These are phyloP conservation scores for Scrobipalpa costella DNA, from an alignment of 2,888 invertebrate species.

Conservation along the genomic window DNA sequence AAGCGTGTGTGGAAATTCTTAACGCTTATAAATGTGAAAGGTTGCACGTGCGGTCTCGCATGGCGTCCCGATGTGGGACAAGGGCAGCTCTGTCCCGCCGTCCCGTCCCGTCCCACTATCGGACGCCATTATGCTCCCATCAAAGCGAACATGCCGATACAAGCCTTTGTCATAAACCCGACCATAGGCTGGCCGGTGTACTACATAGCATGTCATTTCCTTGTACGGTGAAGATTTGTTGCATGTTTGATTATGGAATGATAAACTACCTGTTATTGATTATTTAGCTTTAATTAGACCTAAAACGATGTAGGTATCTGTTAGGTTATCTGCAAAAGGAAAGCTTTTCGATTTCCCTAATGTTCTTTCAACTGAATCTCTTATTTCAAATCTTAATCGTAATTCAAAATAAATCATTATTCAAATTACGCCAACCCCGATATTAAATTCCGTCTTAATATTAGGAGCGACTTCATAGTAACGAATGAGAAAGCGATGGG, in stretches of 20 bases:
- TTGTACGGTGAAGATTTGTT: too few relatives aligned
- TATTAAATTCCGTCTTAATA: slow-evolving; percentile 31
- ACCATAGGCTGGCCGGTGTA: slow-evolving; percentile 5
- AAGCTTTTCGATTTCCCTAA: neutral
- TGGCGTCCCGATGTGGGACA: slow-evolving; percentile 56
- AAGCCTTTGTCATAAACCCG: slow-evolving; percentile 10
- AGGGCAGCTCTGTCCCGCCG: slow-evolving; percentile 47
- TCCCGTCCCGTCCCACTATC: slow-evolving; percentile 53
- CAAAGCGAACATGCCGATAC: slow-evolving; percentile 5
- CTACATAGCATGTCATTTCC: neutral
- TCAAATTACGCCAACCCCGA: slow-evolving; percentile 2
- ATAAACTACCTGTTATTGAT: too few relatives aligned
- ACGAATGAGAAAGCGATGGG: slow-evolving; percentile 54
- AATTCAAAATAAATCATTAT: slow-evolving; percentile 9
- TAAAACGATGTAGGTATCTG: neutral
- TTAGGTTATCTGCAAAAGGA: neutral
- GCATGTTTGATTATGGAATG: too few relatives aligned
- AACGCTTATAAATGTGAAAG: slow-evolving; percentile 51
- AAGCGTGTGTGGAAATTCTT: neutral
- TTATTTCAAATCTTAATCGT: neutral
- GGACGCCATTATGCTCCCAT: slow-evolving; percentile 47
- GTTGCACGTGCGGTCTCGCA: slow-evolving; percentile 35
- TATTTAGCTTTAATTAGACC: neutral
- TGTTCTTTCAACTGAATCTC: neutral
- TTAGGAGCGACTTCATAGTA: slow-evolving; percentile 47